phyloP scores from a whole-genome alignment of 2,113 vertebrate genomes.

The Daboia siamensis region DNA sequence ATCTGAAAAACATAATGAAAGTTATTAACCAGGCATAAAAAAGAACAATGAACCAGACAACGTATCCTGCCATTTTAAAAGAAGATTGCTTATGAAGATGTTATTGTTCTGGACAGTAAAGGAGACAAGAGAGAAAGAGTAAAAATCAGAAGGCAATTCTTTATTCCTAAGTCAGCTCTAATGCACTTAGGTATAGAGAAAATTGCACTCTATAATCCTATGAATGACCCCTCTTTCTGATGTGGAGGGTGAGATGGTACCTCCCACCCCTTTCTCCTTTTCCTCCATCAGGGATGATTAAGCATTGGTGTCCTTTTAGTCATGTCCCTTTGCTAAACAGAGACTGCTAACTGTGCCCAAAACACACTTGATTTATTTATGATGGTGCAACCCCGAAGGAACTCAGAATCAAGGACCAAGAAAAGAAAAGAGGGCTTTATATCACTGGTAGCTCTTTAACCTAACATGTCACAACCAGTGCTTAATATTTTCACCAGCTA shows the following conservation, averaged over 20 bases:
- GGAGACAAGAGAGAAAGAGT: background rate
- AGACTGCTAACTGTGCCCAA: slow-evolving; percentile 59
- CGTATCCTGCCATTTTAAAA: slow-evolving; percentile 17
- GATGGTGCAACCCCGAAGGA: slow-evolving; percentile 30
- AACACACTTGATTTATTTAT: slow-evolving; percentile 56
- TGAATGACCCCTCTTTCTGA: slow-evolving; percentile 52
- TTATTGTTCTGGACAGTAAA: slow-evolving; percentile 6
- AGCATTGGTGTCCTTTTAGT: slow-evolving; percentile 64
- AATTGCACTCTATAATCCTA: slow-evolving; percentile 49
- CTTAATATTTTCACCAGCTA: slow-evolving; percentile 55
- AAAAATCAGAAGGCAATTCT: slow-evolving; percentile 33
- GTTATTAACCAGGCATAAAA: background rate
- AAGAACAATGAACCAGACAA: background rate
- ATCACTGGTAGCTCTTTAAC: slow-evolving; percentile 63
- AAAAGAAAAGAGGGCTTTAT: slow-evolving; percentile 63
- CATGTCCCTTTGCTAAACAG: slow-evolving; percentile 53
- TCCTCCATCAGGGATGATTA: slow-evolving; percentile 47
- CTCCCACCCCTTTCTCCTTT: background rate
- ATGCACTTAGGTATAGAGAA: slow-evolving; percentile 53
- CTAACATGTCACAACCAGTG: slow-evolving; percentile 54
- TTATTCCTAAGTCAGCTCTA: slow-evolving; percentile 48
- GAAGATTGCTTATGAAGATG: background rate
- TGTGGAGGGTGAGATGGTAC: slow-evolving; percentile 24
- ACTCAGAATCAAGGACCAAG: slow-evolving; percentile 55
- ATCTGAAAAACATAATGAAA: background rate